Evolutionary conservation across 2,797 vertebrate genomes (phyloP).

Genomic region (Acrossocheilus wenchowensis): DNA sequence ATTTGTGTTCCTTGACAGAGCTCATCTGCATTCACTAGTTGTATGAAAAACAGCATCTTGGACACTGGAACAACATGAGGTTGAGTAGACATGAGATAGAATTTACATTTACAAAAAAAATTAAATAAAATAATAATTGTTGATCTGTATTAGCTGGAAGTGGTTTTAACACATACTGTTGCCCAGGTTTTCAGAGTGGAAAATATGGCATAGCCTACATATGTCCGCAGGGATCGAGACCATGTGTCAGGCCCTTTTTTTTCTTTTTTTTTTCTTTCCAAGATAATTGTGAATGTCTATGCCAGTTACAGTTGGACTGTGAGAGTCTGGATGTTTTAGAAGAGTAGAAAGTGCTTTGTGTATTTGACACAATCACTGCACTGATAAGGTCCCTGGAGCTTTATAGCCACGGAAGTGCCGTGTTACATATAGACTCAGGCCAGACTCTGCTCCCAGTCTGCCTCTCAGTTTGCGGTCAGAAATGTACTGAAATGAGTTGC

Average conservation of each 20-base stretch:
- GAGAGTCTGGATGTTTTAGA: constrained; percentile 44
- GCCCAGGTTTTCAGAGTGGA: constrained; percentile 37
- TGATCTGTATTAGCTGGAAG: constrained; percentile 16
- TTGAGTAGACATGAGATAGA: not conserved
- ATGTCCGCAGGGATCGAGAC: constrained; percentile 40
- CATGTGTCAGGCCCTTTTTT: constrained; percentile 41
- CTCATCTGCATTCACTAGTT: not conserved
- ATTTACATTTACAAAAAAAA: not conserved
- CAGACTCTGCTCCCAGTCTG: constrained; percentile 22
- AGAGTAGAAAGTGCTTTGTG: constrained; percentile 40
- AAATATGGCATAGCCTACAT: constrained; percentile 26
- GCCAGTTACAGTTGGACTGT: constrained; percentile 6
- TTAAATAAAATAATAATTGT: not conserved
- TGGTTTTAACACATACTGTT: constrained; percentile 16
- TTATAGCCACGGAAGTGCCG: constrained; percentile 7
- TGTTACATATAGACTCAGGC: constrained; percentile 43
- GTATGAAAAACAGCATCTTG: not conserved
- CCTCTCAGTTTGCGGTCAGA: constrained; percentile 16
- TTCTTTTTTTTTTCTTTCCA: not conserved
- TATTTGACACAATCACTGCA: constrained; percentile 52
- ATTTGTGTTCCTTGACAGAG: not conserved
- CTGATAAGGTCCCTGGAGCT: constrained; percentile 55
- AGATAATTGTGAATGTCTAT: constrained; percentile 34
- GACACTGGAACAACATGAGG: not conserved
- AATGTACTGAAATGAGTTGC: constrained; percentile 13